Percentiles rank a stretch among this genome's conserved stretches.
Evolutionary conservation across 2,113 vertebrate genomes (phyloP).

Genomic region (Athene noctua): DNA sequence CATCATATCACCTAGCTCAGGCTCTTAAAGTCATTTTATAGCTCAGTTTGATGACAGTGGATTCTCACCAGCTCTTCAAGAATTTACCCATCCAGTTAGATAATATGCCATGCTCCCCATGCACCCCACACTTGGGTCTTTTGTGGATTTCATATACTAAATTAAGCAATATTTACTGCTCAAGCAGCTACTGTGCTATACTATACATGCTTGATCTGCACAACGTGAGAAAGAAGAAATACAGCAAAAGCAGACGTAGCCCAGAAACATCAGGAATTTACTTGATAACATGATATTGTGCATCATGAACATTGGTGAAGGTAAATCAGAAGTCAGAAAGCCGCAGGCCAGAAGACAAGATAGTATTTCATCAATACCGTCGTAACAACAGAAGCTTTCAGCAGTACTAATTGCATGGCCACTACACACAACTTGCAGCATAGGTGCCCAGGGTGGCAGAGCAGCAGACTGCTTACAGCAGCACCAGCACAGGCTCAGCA

Average conservation of each 20-base stretch:
- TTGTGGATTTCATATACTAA: not conserved
- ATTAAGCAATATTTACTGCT: not conserved
- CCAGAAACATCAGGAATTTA: not conserved
- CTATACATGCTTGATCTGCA: not conserved
- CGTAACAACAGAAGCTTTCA: not conserved
- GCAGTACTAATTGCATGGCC: not conserved
- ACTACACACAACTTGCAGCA: not conserved
- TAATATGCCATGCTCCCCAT: not conserved
- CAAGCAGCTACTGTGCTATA: not conserved
- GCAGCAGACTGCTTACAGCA: not conserved
- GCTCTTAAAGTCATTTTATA: not conserved
- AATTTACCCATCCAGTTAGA: not conserved
- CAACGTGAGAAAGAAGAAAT: not conserved
- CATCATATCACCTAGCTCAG: not conserved
- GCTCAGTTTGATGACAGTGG: not conserved
- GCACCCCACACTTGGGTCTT: no score
- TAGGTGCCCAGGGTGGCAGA: not conserved
- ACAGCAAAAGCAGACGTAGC: not conserved
- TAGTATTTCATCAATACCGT: not conserved
- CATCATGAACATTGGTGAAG: not conserved
- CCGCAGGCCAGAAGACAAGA: not conserved
- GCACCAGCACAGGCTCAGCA: not conserved
- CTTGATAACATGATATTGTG: not conserved
- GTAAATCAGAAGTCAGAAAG: not conserved
- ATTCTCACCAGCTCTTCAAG: not conserved